Base-by-base conservation (phyloP, 92 coral and sea anemone species). In the Palythoa grandiflora region DNA sequence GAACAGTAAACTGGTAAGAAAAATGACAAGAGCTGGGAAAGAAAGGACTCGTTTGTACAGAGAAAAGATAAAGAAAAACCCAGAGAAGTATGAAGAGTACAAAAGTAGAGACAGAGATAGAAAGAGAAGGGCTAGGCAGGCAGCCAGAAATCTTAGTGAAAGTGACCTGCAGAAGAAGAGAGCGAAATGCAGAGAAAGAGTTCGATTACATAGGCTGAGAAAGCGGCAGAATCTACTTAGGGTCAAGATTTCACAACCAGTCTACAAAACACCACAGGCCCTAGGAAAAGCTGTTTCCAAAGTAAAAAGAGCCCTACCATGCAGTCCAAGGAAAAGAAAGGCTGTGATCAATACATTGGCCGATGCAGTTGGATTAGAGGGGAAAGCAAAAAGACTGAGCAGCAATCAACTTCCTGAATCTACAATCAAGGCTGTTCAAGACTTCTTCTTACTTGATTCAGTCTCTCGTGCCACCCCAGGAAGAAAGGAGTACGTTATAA, bases 201-300 rank as follows among this genome's bases (percentile, higher is more conserved):
- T 57, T 57, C 65, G 65, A 57, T 57, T 57, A 57, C 65, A 57
- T 10, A 57, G 65, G 65, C 65, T 57, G 65, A 57, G 65, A 57
- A 57, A 57, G 65, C 65, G 65, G 65, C 65, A 57, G 65, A 57
- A 57, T 57, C 65, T 57, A 57, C 65, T 57, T 57, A 57, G 65
- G 65, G 65, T 57, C 65, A 57, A 57, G 65, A 57, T 57, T 57
- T 57, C 65, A 57, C 65, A 57, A 57, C 65, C 65, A 57, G 77
- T 75, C 50, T 75, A 75, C 50, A 28, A 38, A 75, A 75, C 80
- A 28, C 80, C 80, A 21, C 80, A 75, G 80, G 80, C 80, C 39
- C 50, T 75, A 21, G 80, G 80, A 38, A 75, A 38, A 38, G 80
- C 80, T 75, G 80, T 75, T 19, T 44, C 55, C 57, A 75, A 75